These are phyloP conservation scores for Lophius piscatorius DNA, from an alignment of 2,113 vertebrate species.

Conservation along the genomic window DNA sequence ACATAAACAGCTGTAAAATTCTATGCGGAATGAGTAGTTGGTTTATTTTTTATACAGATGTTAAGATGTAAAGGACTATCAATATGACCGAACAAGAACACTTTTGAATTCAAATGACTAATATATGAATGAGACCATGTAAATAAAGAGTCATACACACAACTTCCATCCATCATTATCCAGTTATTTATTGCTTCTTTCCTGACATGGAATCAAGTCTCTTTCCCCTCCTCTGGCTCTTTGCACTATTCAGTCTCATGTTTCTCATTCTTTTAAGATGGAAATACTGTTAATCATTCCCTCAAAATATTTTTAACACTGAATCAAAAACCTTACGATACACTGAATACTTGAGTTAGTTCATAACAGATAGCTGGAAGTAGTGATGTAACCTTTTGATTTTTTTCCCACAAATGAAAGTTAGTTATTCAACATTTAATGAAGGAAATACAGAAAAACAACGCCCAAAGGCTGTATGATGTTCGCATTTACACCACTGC, in stretches of 20 bases:
- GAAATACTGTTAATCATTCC: constrained; percentile 51
- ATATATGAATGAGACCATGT: constrained; percentile 6
- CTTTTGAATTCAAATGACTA: constrained; percentile 2
- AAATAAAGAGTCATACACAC: constrained; percentile 54
- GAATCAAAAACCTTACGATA: constrained; percentile 72
- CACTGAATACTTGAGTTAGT: constrained; percentile 69
- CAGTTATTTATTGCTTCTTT: constrained; percentile 41
- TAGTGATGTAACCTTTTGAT: constrained; percentile 31
- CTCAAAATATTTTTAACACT: constrained; percentile 62
- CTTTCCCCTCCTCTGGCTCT: too few relatives aligned
- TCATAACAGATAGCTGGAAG: constrained; percentile 66
- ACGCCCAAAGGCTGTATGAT: constrained; percentile 30
- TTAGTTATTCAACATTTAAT: constrained; percentile 56
- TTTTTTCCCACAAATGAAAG: constrained; percentile 60
- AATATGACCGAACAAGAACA: neutral
- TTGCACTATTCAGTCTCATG: constrained; percentile 36
- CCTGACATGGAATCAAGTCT: constrained; percentile 35
- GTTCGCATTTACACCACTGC: constrained; percentile 31
- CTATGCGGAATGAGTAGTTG: neutral
- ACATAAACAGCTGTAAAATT: too few relatives aligned
- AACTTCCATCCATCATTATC: constrained; percentile 42
- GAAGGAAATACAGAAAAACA: constrained; percentile 50
- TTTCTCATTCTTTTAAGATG: constrained; percentile 38
- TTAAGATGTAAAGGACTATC: neutral
- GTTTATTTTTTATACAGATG: constrained; percentile 25